Base-by-base conservation (phyloP, 2,888 invertebrate genomes). In the Therioaphis trifolii region DNA sequence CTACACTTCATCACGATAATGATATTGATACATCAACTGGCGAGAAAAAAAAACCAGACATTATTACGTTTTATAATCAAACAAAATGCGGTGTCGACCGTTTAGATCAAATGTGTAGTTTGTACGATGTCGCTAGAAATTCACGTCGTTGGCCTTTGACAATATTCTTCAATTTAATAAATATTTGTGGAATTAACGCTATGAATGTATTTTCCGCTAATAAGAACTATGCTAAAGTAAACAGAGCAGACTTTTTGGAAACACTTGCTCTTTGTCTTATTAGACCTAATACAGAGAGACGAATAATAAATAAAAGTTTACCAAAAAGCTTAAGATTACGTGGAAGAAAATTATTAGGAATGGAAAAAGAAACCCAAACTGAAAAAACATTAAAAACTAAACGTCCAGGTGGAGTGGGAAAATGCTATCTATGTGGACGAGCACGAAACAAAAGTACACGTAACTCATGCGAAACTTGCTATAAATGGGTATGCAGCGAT, bases 401-500 rank as follows among this genome's bases (percentile, higher is more conserved):
- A 43, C 43, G 43, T 9, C 43, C 43, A 43, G 43, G 43, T 43
- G 43, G 11, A 43, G 43, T 43, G 5, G 43, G 43, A 43, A 43
- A 43, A 43, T 43, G 43, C 11, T 11, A 43, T 43, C 24, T 68
- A n/a, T 43, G 43, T 68, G 43, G 24, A 69, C 46, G 46, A 46
- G n/a, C 46, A 69, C 15, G 24, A 15, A 69, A 46, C 43, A 69
- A 46, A 69, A 43, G 46, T n/a, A 69, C 24, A 69, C 46, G 46
- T 69, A 69, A 27, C 46, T 69, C n/a, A 46, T 69, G 24, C 46
- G 69, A 69, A 46, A 69, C 24, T 43, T 71, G 46, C 27, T 49
- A 71, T 71, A 71, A 27, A 69, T 69, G 43, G 46, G 24, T 46
- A 69, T 69, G 46, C 46, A 69, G 15, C 46, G 24, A 46, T 69